Conservation (phyloP, 2,113 vertebrate genomes). For the Rhegmatorhina hoffmannsi region DNA sequence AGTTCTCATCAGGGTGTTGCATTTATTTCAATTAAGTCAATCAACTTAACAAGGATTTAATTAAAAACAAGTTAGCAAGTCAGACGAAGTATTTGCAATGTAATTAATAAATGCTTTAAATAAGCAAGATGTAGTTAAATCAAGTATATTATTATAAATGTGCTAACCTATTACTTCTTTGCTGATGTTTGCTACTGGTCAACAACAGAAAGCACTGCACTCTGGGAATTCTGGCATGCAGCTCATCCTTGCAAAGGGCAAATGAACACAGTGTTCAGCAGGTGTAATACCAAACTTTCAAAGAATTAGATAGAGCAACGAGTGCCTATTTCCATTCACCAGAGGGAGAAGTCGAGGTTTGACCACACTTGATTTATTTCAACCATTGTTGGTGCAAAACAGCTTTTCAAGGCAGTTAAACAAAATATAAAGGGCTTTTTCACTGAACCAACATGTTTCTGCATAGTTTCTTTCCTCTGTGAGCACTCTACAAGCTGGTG, state of each 20-base stretch:
- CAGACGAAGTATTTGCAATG: constrained; percentile 6
- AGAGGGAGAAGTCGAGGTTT: not conserved
- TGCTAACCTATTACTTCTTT: not conserved
- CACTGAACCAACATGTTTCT: not conserved
- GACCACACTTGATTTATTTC: not conserved
- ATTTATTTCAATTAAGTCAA: constrained; percentile 59
- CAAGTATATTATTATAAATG: not conserved
- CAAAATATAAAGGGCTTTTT: not conserved
- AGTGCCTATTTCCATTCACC: not conserved
- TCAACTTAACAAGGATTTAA: constrained; percentile 49
- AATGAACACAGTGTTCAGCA: not conserved
- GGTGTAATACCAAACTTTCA: not conserved
- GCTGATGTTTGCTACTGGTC: not conserved
- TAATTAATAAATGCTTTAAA: constrained; percentile 55
- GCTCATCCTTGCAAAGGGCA: not conserved
- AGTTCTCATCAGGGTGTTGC: constrained; percentile 48
- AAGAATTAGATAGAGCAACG: not conserved
- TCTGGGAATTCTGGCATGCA: not conserved
- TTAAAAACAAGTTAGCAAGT: constrained; percentile 61
- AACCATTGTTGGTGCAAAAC: not conserved
- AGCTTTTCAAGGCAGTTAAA: not conserved
- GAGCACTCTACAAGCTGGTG: not conserved
- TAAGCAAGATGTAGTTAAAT: not conserved
- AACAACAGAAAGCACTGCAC: not conserved
- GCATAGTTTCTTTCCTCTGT: not conserved